Percentiles rank a stretch among this genome's conserved stretches.
phyloP scores from a whole-genome alignment of 2,888 invertebrate genomes.

The Drosophila colorata region DNA sequence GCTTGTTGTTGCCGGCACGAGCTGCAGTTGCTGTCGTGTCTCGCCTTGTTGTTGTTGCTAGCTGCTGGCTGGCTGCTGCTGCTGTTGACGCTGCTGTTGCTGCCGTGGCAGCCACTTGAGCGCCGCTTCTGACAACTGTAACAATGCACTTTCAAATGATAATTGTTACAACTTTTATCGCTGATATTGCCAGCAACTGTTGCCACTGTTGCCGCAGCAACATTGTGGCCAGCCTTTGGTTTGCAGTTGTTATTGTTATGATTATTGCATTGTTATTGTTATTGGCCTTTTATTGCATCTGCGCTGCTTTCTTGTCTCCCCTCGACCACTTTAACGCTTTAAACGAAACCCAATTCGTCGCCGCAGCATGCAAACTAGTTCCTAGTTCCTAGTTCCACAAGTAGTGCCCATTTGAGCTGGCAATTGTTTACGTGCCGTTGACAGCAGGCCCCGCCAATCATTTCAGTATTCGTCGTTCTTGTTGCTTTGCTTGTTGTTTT shows the following conservation, averaged over 20 bases:
- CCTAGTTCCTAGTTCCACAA: not conserved
- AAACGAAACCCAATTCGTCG: conserved; percentile 13
- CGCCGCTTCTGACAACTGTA: conserved; percentile 69
- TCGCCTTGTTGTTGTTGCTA: conserved; percentile 21
- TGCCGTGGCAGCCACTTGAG: conserved; percentile 57
- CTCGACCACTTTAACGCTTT: conserved; percentile 33
- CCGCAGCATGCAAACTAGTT: conserved; percentile 38
- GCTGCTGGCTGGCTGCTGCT: conserved; percentile 23
- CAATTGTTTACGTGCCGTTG: conserved; percentile 63
- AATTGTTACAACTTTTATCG: conserved; percentile 80
- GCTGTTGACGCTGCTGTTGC: conserved; percentile 11
- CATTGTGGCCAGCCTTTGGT: conserved; percentile 41
- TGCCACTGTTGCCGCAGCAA: conserved; percentile 48
- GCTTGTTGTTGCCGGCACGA: conserved; percentile 55
- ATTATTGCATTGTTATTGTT: conserved; percentile 79
- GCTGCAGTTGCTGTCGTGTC: conserved; percentile 41
- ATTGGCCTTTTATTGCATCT: conserved; percentile 73
- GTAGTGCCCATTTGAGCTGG: conserved; percentile 39
- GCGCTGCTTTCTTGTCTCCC: conserved; percentile 54
- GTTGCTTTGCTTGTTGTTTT: conserved; percentile 19
- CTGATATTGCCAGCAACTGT: conserved; percentile 73
- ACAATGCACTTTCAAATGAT: conserved; percentile 81
- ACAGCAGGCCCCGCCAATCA: conserved; percentile 38
- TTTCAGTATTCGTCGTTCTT: conserved; percentile 23
- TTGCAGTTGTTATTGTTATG: conserved; percentile 66